Percentiles rank a stretch among this genome's conserved stretches.
phyloP scores from a whole-genome alignment of 1,140 invertebrate genomes.

The Ceratina calcarata region DNA sequence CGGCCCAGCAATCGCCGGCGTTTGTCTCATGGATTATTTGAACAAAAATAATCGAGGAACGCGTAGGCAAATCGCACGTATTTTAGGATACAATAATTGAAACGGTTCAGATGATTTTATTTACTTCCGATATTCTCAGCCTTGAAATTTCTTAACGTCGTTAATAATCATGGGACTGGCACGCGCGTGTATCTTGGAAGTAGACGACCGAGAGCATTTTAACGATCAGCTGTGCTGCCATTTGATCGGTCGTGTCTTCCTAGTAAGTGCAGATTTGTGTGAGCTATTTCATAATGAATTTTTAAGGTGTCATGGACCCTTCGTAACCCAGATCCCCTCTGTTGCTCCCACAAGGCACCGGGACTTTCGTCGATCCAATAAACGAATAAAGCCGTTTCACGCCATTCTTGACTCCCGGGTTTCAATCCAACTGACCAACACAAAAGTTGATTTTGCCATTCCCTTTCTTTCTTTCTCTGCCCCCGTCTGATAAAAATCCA shows the following conservation, averaged over 20 bases:
- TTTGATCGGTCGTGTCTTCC: constrained; percentile 49
- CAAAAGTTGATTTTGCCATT: constrained; percentile 38
- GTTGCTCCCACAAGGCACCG: constrained; percentile 61
- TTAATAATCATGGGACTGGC: background rate
- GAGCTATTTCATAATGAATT: constrained; percentile 67
- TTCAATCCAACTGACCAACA: constrained; percentile 55
- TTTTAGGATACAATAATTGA: too few relatives aligned
- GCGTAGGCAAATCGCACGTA: too few relatives aligned
- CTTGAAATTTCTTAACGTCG: background rate
- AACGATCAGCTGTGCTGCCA: constrained; percentile 33
- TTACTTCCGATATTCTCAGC: too few relatives aligned
- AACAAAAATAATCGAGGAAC: too few relatives aligned
- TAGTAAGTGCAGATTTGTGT: constrained; percentile 66
- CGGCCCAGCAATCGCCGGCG: too few relatives aligned
- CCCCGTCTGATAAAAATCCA: background rate
- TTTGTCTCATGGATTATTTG: too few relatives aligned
- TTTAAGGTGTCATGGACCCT: constrained; percentile 64
- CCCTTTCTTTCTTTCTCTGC: background rate
- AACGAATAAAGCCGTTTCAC: constrained; percentile 62
- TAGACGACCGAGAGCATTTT: constrained; percentile 7
- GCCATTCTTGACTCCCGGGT: constrained; percentile 50
- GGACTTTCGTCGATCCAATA: constrained; percentile 66
- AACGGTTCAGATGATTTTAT: background rate
- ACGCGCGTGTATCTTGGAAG: background rate
- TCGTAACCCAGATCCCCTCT: constrained; percentile 59